Percentiles rank a stretch among this genome's conserved stretches.
These are phyloP conservation scores for Gymnothorax reevesii DNA, from an alignment of 2,797 vertebrate genomes.

Conservation along the genomic window DNA sequence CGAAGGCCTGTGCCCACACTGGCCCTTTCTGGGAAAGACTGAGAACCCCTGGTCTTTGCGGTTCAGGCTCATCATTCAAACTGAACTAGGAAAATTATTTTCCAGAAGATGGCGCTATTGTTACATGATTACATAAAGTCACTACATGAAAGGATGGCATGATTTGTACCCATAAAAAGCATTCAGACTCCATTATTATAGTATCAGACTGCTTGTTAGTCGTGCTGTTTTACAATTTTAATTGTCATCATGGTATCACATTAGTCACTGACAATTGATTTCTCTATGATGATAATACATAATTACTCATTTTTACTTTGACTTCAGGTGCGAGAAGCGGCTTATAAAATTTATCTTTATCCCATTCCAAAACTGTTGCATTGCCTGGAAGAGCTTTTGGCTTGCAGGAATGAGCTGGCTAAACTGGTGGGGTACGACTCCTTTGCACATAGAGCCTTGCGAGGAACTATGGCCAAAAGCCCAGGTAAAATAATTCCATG, in stretches of 20 bases:
- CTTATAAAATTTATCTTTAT: constrained; percentile 93
- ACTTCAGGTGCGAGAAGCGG: constrained; percentile 88
- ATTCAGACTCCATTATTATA: neutral
- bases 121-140: neutral
- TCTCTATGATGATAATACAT: neutral
- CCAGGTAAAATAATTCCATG: constrained; percentile 75
- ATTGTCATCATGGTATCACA: neutral
- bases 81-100: neutral
- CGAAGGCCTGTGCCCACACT: too few relatives aligned
- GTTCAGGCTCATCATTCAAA: neutral
- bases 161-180: neutral
- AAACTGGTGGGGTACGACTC: constrained; percentile 90
- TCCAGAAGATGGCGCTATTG: constrained; percentile 11
- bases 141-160: neutral
- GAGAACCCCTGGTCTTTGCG: too few relatives aligned
- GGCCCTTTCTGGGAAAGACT: too few relatives aligned
- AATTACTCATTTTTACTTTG: constrained; percentile 23
- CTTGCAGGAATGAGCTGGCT: constrained; percentile 82
- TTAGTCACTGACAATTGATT: neutral
- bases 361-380: constrained; percentile 79
- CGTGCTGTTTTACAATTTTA: neutral
- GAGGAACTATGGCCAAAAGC: constrained; percentile 91
- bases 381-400: constrained; percentile 85
- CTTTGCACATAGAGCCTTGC: constrained; percentile 88
- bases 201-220: neutral